Evolutionary conservation across 2,113 vertebrate genomes (phyloP).

Genomic region (Gadus macrocephalus): DNA sequence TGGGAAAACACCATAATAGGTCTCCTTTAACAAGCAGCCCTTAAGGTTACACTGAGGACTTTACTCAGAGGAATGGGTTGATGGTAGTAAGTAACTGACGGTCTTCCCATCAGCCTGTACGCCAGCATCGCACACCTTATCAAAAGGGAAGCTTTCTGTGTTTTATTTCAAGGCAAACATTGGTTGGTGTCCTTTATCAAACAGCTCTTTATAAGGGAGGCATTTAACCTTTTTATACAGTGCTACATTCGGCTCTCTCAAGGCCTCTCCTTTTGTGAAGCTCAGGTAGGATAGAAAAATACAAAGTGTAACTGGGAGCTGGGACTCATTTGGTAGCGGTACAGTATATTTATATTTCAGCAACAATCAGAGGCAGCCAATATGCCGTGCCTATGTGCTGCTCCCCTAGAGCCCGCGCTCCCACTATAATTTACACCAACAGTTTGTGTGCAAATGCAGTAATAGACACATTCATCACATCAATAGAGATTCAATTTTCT

Average conservation of each 20-base stretch:
- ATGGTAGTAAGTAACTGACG: neutral
- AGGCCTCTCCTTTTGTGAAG: constrained; percentile 68
- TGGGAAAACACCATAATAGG: too few species aligned
- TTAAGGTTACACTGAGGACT: too few species aligned
- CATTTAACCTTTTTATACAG: constrained; percentile 73
- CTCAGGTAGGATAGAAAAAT: constrained; percentile 48
- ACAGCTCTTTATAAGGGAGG: constrained; percentile 43
- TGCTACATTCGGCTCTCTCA: constrained; percentile 66
- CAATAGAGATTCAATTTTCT: constrained; percentile 98
- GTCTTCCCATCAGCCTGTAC: neutral
- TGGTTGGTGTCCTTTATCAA: constrained; percentile 63
- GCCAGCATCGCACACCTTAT: constrained; percentile 32
- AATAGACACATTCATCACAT: constrained; percentile 99
- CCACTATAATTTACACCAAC: constrained; percentile 95
- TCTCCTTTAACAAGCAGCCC: too few species aligned
- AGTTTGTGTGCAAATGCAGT: constrained; percentile 97
- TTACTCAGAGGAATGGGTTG: too few species aligned
- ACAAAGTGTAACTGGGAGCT: constrained; percentile 50
- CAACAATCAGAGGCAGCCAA: constrained; percentile 86
- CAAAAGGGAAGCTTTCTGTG: constrained; percentile 43
- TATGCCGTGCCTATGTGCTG: constrained; percentile 89
- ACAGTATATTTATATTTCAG: constrained; percentile 81
- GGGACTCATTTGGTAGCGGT: constrained; percentile 63
- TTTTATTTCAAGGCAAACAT: constrained; percentile 55
- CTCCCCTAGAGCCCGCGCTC: constrained; percentile 78